A percentile compares a stretch with the other conserved stretches of the same genome.
Conservation (phyloP, 2,888 invertebrate genomes). For the Embidobia sp. region DNA sequence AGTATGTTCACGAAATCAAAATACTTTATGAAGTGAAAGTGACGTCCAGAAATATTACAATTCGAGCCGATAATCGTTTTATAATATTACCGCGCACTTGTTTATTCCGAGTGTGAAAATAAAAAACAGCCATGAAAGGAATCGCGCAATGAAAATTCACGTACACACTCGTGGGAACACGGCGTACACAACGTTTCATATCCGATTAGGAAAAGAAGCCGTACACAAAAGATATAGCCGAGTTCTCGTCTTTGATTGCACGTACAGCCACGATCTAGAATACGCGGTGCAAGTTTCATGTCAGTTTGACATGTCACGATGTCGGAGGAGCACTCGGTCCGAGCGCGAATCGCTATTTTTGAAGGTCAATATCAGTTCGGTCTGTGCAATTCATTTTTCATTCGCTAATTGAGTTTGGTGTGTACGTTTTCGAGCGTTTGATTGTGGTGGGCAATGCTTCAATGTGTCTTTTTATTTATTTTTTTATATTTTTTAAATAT, state of each 20-base stretch:
- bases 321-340: constrained; percentile 75
- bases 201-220: constrained; percentile 56
- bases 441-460: too few relatives aligned
- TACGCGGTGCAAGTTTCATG: constrained; percentile 55
- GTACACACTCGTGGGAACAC: constrained; percentile 16
- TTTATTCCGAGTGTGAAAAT: neutral
- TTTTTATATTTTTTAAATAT: too few relatives aligned
- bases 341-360: constrained; percentile 75
- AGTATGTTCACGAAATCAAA: too few relatives aligned
- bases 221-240: constrained; percentile 46
- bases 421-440: neutral
- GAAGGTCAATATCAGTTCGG: constrained; percentile 72
- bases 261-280: constrained; percentile 70
- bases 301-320: constrained; percentile 72
- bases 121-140: neutral
- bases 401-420: too few relatives aligned
- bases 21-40: too few relatives aligned
- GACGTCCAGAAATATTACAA: too few relatives aligned
- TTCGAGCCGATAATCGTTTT: too few relatives aligned
- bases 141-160: constrained; percentile 5
- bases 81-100: too few relatives aligned
- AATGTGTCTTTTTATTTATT: too few relatives aligned
- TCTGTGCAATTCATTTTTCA: too few relatives aligned
- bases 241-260: constrained; percentile 56
- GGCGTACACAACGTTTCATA: constrained; percentile 23